Conservation (phyloP, 2,888 invertebrate species). For the Aspidiotus rigidus region DNA sequence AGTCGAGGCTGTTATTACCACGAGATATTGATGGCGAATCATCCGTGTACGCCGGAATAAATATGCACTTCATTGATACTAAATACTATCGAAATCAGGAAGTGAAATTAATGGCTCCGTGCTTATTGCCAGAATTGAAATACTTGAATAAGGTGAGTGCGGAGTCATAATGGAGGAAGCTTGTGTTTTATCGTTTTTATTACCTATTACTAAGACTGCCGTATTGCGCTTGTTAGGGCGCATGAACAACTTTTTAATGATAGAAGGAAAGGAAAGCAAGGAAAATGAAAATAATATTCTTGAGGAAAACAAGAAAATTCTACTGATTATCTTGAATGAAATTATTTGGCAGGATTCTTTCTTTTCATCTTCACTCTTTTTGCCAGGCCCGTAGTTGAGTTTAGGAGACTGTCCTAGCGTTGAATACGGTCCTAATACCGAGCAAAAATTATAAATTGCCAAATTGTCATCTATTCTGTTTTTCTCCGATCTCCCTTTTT, state of each 20-base stretch:
- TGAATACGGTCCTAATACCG: too few species aligned
- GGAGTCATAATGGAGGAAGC: not conserved
- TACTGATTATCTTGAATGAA: too few species aligned
- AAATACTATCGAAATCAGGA: slow-evolving; percentile 45
- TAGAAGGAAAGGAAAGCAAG: too few species aligned
- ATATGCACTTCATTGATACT: slow-evolving; percentile 48
- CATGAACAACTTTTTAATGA: not conserved
- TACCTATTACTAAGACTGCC: not conserved
- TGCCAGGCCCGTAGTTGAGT: too few species aligned
- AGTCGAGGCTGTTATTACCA: slow-evolving; percentile 79
- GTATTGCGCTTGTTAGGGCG: not conserved
- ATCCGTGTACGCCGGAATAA: slow-evolving; percentile 72
- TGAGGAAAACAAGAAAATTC: too few species aligned
- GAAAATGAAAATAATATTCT: too few species aligned
- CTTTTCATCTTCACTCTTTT: too few species aligned
- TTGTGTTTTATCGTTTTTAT: not conserved
- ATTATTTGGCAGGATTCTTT: too few species aligned
- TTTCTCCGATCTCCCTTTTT: too few species aligned
- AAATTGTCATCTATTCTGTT: too few species aligned
- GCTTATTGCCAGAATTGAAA: slow-evolving; percentile 71
- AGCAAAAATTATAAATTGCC: too few species aligned
- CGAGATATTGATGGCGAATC: slow-evolving; percentile 71
- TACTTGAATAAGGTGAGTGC: slow-evolving; percentile 56
- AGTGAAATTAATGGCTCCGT: slow-evolving; percentile 65
- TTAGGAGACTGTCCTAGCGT: too few species aligned